Percentiles rank a stretch among this genome's conserved stretches.
These are phyloP conservation scores for Acanthaster planci DNA, from an alignment of 35 echinoderm and acorn worm species.

Conservation along the genomic window DNA sequence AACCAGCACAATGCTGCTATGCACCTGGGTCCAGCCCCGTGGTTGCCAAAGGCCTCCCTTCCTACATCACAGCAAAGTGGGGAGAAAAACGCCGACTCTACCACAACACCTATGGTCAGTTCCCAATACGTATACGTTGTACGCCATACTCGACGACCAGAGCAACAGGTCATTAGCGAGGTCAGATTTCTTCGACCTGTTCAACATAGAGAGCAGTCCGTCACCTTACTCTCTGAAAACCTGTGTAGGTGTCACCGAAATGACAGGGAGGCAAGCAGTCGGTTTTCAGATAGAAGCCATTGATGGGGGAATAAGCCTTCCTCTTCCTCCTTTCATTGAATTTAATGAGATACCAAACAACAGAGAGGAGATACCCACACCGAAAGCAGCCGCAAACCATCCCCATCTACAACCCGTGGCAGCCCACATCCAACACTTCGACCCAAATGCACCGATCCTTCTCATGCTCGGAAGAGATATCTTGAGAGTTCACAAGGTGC, in stretches of 20 bases:
- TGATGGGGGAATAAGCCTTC: conserved; percentile 31
- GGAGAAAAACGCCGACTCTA: no score
- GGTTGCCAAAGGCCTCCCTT: no score
- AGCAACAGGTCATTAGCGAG: conserved; percentile 27
- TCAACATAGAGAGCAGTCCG: background rate
- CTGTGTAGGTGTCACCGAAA: conserved; percentile 32
- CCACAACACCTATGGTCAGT: no score
- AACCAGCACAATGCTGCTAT: no score
- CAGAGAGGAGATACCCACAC: conserved; percentile 47
- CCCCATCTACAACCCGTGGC: conserved; percentile 1
- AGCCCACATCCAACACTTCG: background rate
- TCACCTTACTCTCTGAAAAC: conserved; percentile 43
- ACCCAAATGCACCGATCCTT: conserved; percentile 8
- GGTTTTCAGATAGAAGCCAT: conserved; percentile 30
- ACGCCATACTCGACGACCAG: conserved; percentile 31
- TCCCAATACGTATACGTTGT: no score
- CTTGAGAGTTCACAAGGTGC: conserved; percentile 31
- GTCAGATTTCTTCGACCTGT: conserved; percentile 27
- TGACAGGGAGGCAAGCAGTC: background rate
- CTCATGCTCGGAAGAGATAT: conserved; percentile 46
- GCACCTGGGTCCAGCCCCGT: no score
- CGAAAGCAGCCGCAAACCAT: background rate
- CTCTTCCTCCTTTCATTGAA: conserved; percentile 34
- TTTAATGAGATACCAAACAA: conserved; percentile 45
- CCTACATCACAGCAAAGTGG: no score